A percentile compares a stretch with the other conserved stretches of the same genome.
These are phyloP conservation scores for Drosophila varians DNA, from an alignment of 1,140 invertebrate genomes.

Conservation along the genomic window DNA sequence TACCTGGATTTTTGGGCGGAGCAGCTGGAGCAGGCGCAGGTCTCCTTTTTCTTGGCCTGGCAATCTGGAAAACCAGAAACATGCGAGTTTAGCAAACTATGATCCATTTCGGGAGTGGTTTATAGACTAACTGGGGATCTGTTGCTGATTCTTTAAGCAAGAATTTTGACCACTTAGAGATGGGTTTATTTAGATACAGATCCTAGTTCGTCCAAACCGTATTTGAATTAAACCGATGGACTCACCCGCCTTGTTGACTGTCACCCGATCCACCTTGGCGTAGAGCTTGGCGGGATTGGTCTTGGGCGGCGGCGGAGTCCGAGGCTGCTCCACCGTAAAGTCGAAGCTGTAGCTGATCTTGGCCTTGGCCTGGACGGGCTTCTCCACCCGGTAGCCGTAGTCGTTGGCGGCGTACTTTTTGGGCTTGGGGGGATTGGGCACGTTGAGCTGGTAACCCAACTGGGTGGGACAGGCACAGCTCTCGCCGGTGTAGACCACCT, in stretches of 20 bases:
- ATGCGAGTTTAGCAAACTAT: not conserved
- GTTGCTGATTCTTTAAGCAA: no score
- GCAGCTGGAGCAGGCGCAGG: slow-evolving; percentile 68
- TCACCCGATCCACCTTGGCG: slow-evolving; percentile 71
- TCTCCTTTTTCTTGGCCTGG: slow-evolving; percentile 24
- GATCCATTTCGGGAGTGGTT: not conserved
- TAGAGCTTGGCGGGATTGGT: slow-evolving; percentile 59
- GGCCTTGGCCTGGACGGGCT: slow-evolving; percentile 66
- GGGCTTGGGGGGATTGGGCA: slow-evolving; percentile 54
- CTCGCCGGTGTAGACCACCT: slow-evolving; percentile 73
- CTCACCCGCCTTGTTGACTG: slow-evolving; percentile 60
- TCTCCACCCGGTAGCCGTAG: slow-evolving; percentile 74
- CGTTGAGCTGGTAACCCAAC: slow-evolving; percentile 70
- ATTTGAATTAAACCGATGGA: not conserved
- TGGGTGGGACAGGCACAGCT: slow-evolving; percentile 67
- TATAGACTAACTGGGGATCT: not conserved
- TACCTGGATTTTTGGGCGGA: slow-evolving; percentile 66
- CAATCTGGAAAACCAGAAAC: slow-evolving; percentile 49
- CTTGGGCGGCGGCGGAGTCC: slow-evolving; percentile 50
- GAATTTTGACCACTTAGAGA: no score
- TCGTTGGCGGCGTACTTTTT: slow-evolving; percentile 46
- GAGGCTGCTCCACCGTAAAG: slow-evolving; percentile 71
- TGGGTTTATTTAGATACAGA: no score
- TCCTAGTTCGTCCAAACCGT: not conserved
- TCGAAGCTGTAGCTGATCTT: slow-evolving; percentile 79